Conservation (phyloP, 1,140 invertebrate genomes). For the Oscheius sp. region DNA sequence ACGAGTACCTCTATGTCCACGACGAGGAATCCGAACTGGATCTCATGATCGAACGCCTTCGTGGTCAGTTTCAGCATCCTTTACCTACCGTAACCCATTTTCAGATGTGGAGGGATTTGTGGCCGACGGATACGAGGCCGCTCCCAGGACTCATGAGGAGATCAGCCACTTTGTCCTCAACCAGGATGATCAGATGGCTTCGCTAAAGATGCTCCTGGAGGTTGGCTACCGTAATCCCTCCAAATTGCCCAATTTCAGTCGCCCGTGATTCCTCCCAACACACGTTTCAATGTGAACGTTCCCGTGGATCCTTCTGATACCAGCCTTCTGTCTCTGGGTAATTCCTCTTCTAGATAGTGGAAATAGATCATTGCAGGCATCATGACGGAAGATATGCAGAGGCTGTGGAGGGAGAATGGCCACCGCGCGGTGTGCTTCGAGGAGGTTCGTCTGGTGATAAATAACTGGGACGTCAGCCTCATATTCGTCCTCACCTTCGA, state of each 20-base stretch:
- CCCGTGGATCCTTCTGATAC: too few relatives aligned
- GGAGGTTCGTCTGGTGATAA: constrained; percentile 7
- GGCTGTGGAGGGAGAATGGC: constrained; percentile 4
- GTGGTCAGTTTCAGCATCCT: neutral
- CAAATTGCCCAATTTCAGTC: neutral
- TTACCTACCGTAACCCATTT: neutral
- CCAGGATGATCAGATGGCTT: neutral
- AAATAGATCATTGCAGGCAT: constrained; percentile 19
- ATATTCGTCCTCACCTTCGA: constrained; percentile 4
- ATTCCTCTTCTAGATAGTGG: neutral
- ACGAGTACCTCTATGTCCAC: constrained; percentile 12
- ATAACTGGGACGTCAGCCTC: neutral
- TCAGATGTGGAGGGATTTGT: constrained; percentile 1
- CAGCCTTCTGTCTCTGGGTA: too few relatives aligned
- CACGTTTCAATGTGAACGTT: neutral
- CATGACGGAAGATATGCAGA: constrained; percentile 13
- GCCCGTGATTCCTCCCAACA: neutral
- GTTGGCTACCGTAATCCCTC: neutral
- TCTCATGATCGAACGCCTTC: neutral
- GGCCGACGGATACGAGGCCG: neutral
- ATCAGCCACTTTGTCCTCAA: neutral
- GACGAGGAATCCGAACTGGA: neutral
- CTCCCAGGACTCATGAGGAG: neutral
- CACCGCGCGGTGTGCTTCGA: neutral
- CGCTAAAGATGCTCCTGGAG: neutral